phyloP scores from a whole-genome alignment of 37 sponge, comb jelly and placozoan genomes.

The Hexactinellida sp. region DNA sequence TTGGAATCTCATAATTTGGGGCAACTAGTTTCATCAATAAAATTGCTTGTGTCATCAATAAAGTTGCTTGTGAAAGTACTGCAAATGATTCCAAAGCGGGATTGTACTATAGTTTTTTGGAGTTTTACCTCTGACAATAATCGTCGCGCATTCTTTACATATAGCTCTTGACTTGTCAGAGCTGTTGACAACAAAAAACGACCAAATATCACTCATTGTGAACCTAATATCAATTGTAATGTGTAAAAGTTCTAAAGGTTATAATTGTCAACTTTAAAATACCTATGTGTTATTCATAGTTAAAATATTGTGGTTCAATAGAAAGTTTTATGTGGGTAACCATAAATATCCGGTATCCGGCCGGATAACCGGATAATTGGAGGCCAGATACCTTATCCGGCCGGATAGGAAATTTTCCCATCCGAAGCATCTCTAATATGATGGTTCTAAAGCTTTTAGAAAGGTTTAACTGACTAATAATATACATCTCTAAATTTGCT shows the following conservation, averaged over 20 bases:
- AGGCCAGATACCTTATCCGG: neutral
- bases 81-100: conserved; percentile 13
- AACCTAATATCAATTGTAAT: neutral
- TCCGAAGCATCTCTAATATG: neutral
- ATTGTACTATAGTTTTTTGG: conserved; percentile 12
- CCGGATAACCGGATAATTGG: conserved; percentile 4
- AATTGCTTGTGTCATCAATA: no score
- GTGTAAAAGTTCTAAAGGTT: neutral
- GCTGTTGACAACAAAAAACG: conserved; percentile 4
- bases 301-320: conserved; percentile 9
- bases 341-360: conserved; percentile 2
- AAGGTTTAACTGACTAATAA: no score
- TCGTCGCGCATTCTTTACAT: neutral
- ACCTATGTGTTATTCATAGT: conserved; percentile 15
- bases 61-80: conserved; percentile 13
- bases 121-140: conserved; percentile 15
- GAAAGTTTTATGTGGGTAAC: neutral
- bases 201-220: conserved; percentile 7
- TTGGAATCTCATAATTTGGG: no score
- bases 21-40: no score
- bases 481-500: no score
- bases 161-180: conserved; percentile 7
- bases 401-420: neutral
- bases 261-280: neutral
- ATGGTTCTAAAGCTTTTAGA: no score